Base-by-base conservation (phyloP, 37 sponge, comb jelly and placozoan genomes). In the Halichondria panicea region DNA sequence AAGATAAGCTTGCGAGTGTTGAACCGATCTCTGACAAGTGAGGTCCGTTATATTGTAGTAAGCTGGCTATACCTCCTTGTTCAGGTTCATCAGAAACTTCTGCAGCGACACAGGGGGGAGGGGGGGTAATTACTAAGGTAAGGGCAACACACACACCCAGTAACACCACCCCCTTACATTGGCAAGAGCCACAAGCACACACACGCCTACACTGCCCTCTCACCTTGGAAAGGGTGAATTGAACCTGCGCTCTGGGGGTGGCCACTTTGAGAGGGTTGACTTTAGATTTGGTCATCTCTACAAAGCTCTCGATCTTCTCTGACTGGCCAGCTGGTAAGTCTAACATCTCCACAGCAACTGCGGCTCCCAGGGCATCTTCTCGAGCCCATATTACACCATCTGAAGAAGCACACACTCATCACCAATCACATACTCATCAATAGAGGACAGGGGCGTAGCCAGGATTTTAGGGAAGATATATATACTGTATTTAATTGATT, bases 1-100 rank as follows among this genome's bases (percentile, higher is more conserved):
- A 93, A 43, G 28, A 93, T 74, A 43, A 93, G n/a, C 66, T 89
- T 89, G 41, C 87, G 74, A 2, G 63, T 61, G 71, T 85, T 82
- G 67, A 93, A 93, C 41, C 80, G 66, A 24, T 93, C 94, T 24
- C 94, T 55, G 2, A 78, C 46, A 85, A 45, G 22, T 66, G 70
- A 32, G 76, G 48, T 15, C 33, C 32, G 58, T 61, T 46, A 41
- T 41, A 48, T 1, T 43, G 53, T 1, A 70, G 33, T 31, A 70
- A 27, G 25, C 11, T 40, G 32, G 57, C 25, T 18, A 63, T n/a
- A n/a, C n/a, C n/a, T 53, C 13, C 4, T 50, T 43, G 18, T 50
- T 43, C 22, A 84, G 50, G 1, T 25, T 33, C 31, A 34, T 40
- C 33, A 84, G 15, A 19, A 71, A 71, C 64, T 84, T 78, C 78